These are phyloP conservation scores for Trissoscelio sp. DNA, from an alignment of 2,888 invertebrate genomes.

Conservation along the genomic window DNA sequence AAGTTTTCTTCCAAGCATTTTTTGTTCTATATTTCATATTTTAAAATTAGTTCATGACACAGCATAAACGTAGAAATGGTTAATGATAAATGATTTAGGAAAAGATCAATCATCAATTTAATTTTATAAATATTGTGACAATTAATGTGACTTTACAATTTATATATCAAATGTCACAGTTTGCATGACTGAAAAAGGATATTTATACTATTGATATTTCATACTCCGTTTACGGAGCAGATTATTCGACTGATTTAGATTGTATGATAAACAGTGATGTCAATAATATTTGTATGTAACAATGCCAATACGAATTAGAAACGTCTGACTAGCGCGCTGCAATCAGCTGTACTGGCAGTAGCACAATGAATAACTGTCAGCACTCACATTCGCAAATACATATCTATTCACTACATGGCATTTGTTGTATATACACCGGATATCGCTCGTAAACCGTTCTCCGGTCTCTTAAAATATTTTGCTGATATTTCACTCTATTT, in stretches of 20 bases:
- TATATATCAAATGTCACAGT: slow-evolving; percentile 15
- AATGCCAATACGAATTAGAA: slow-evolving; percentile 42
- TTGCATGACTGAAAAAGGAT: slow-evolving; percentile 5
- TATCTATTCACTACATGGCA: slow-evolving; percentile 26
- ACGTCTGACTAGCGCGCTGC: background rate
- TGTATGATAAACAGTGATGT: slow-evolving; percentile 26
- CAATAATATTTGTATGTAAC: slow-evolving; percentile 46
- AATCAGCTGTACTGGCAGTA: slow-evolving; percentile 23
- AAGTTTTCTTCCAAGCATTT: background rate
- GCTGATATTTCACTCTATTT: background rate
- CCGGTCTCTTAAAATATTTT: slow-evolving; percentile 6
- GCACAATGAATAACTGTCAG: slow-evolving; percentile 41
- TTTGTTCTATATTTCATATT: background rate
- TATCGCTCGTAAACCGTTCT: slow-evolving; percentile 1
- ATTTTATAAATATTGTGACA: no score
- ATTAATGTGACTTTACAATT: slow-evolving; percentile 22
- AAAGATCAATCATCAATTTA: no score
- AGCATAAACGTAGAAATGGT: no score
- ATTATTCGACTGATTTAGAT: slow-evolving; percentile 6
- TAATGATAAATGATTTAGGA: no score
- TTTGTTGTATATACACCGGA: slow-evolving; percentile 8
- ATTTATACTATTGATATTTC: slow-evolving; percentile 20
- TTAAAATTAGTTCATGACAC: background rate
- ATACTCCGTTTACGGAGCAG: background rate
- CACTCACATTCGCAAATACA: slow-evolving; percentile 22